A percentile compares a stretch with the other conserved stretches of the same genome.
Evolutionary conservation across 1,140 invertebrate species (phyloP).

Genomic region (Plectrocnemia conspersa): DNA sequence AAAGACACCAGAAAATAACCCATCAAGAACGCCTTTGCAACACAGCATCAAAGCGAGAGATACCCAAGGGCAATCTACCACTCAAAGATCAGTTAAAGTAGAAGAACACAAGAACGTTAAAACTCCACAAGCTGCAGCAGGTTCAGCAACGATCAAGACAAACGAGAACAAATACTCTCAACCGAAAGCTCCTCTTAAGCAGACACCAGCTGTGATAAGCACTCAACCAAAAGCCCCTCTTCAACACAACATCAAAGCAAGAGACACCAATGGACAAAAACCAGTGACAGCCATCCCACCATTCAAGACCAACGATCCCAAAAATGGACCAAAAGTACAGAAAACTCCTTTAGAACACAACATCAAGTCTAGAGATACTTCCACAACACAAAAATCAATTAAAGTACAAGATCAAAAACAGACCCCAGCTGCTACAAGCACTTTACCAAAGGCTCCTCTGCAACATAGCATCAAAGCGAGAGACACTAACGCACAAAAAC

Average conservation of each 20-base stretch:
- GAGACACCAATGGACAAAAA: conserved; percentile 8
- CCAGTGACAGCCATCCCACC: no score
- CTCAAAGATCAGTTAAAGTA: not conserved
- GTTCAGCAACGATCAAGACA: no score
- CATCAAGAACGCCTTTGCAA: no score
- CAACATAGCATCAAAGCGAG: not conserved
- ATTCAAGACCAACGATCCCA: no score
- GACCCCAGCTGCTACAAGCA: not conserved
- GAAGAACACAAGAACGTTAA: no score
- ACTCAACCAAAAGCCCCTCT: not conserved
- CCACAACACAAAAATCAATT: not conserved
- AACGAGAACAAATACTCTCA: no score
- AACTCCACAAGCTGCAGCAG: no score
- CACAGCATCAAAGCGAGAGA: not conserved
- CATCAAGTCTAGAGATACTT: not conserved
- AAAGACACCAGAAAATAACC: no score
- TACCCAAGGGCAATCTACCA: no score
- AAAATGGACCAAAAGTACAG: no score
- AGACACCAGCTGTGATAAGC: not conserved
- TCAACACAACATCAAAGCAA: conserved; percentile 15
- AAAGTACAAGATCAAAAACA: not conserved
- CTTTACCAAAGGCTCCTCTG: not conserved
- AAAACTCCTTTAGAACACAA: conserved; percentile 1
- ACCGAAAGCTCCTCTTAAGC: not conserved
- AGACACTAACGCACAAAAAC: no score